Evolutionary conservation across 1,140 invertebrate species (phyloP), one percentile per base, ranked within the genome.

Genomic region (Phthorimaea operculella): DNA sequence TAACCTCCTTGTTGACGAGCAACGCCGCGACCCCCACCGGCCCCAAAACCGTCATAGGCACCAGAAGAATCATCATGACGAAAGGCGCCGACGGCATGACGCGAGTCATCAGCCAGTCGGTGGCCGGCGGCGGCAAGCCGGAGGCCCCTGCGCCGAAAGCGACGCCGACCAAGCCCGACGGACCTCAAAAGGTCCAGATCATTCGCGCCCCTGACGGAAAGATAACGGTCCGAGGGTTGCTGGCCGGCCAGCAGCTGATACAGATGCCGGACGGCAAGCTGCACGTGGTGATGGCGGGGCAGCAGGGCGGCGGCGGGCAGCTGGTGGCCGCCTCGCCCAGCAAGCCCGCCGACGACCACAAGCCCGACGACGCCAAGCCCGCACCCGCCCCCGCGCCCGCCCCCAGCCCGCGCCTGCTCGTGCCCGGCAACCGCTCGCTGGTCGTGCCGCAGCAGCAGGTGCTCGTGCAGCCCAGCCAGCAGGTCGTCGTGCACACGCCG

Each of bases 181-280:
- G 87, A n/a, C 82, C 81, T 10, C 93, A 95, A 73, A 93, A 94
- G 75, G 93, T 98, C 28, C 96, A 97, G 87, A 96, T 98, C 56
- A 91, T 96, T 62, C 91, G 94, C 67, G 91, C 92, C 0, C 92
- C 94, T 0, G 95, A 97, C 81, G 96, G 96, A 14, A 96, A 97
- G 83, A 86, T 98, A 0, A 95, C 96, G 76, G 95, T 98, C 3
- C 89, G 94, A 57, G 97, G 96, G 7, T 85, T 98, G 1, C 88
- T 96, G 77, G 93, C 95, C 48, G 95, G 96, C n/a, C 97, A 99
- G 72, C 95, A 98, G 68, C 85, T 98, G 18, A 91, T 98, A 17
- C 94, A 97, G 75, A 92, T 97, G 88, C 91, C 96, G 0, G 96
- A 98, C 85, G 97, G 97, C 0, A 95, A 96, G 80, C 83, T 98